Percentiles rank a stretch among this genome's conserved stretches.
Conservation (phyloP, 2,888 invertebrate species). For the Sialis fuliginosa region DNA sequence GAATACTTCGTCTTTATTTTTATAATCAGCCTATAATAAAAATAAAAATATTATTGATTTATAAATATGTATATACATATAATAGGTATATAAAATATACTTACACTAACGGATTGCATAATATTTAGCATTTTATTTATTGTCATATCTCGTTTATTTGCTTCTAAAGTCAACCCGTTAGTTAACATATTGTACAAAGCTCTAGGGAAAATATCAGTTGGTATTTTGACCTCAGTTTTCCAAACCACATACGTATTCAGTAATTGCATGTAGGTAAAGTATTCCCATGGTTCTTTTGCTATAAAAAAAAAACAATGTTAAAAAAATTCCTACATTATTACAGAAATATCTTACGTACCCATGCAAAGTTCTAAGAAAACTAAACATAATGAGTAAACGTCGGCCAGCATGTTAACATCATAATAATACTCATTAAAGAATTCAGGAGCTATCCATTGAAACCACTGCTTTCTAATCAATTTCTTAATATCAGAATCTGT, state of each 20-base stretch:
- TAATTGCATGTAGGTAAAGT: neutral
- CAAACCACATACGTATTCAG: neutral
- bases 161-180: neutral
- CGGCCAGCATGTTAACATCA: neutral
- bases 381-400: constrained; percentile 1
- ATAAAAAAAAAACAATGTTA: neutral
- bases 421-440: neutral
- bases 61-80: no score
- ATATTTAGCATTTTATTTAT: neutral
- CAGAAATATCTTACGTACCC: neutral
- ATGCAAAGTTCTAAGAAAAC: neutral
- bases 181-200: neutral
- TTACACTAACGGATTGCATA: neutral
- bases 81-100: no score
- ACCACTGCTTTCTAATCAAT: neutral
- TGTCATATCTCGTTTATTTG: neutral
- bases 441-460: neutral
- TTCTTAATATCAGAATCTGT: neutral
- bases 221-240: neutral
- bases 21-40: no score
- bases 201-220: neutral
- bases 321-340: neutral
- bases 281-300: neutral
- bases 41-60: no score
- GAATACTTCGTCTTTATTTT: no score